Evolutionary conservation across 2,113 vertebrate species (phyloP).

Genomic region (Microcebus jonahi): DNA sequence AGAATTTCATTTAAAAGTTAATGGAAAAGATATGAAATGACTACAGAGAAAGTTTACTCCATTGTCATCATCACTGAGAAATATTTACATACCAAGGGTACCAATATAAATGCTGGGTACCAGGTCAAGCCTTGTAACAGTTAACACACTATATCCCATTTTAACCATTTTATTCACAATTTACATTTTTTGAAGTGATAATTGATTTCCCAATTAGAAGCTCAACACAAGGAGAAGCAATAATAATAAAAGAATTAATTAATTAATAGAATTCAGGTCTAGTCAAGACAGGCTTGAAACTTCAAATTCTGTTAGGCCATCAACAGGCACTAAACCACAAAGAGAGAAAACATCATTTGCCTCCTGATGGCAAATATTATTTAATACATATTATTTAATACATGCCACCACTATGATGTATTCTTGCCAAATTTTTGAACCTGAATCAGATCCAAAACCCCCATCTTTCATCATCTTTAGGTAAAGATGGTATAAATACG

Average conservation of each 20-base stretch:
- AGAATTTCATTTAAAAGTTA: background rate
- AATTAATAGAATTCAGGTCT: background rate
- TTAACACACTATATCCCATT: background rate
- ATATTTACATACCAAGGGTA: background rate
- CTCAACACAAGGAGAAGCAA: background rate
- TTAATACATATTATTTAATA: background rate
- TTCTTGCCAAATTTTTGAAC: background rate
- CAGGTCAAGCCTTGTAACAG: background rate
- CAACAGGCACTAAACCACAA: background rate
- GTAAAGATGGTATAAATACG: background rate
- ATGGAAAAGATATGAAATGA: background rate
- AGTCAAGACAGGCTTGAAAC: background rate
- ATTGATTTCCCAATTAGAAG: background rate
- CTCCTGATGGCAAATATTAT: background rate
- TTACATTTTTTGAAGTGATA: background rate
- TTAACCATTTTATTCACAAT: background rate
- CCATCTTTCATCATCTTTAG: background rate
- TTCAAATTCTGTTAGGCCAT: background rate
- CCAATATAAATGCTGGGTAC: background rate
- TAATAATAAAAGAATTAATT: slow-evolving; percentile 6
- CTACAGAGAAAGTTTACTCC: background rate
- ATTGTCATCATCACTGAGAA: background rate
- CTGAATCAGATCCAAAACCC: background rate
- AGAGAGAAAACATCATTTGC: background rate
- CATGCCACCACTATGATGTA: background rate